These are phyloP conservation scores for Drosophila sproati DNA, from an alignment of 1,140 invertebrate genomes.

Conservation along the genomic window DNA sequence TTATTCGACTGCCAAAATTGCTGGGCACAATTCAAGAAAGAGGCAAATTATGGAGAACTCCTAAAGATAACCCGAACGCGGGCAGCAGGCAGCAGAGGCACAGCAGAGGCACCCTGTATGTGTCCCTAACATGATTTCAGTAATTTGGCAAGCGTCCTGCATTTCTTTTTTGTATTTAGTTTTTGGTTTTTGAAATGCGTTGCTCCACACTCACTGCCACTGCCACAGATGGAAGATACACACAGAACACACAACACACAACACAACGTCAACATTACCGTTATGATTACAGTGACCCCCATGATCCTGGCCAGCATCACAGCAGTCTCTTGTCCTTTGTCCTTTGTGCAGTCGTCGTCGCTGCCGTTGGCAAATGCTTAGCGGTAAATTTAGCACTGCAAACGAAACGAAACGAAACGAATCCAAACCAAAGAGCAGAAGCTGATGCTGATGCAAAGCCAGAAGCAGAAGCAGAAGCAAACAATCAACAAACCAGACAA, in stretches of 20 bases:
- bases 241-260: background rate
- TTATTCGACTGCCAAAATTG: slow-evolving; percentile 63
- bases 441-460: slow-evolving; percentile 16
- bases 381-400: slow-evolving; percentile 66
- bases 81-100: background rate
- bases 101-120: slow-evolving; percentile 49
- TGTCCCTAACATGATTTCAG: slow-evolving; percentile 40
- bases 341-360: slow-evolving; percentile 37
- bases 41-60: slow-evolving; percentile 22
- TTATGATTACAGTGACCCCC: slow-evolving; percentile 76
- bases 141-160: slow-evolving; percentile 61
- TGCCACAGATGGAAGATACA: slow-evolving; percentile 5
- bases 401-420: slow-evolving; percentile 31
- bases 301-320: slow-evolving; percentile 61
- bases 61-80: slow-evolving; percentile 12
- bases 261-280: slow-evolving; percentile 46
- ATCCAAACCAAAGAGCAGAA: slow-evolving; percentile 11
- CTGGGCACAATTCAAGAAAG: slow-evolving; percentile 1
- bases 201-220: background rate
- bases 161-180: slow-evolving; percentile 46
- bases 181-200: slow-evolving; percentile 28
- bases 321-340: slow-evolving; percentile 28
- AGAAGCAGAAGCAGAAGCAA: slow-evolving; percentile 16
- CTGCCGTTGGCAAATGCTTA: slow-evolving; percentile 71
- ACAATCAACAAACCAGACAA: slow-evolving; percentile 1